A percentile compares a stretch with the other conserved stretches of the same genome.
Evolutionary conservation across 2,113 vertebrate genomes (phyloP).

Genomic region (Amblyopsis rosae): DNA sequence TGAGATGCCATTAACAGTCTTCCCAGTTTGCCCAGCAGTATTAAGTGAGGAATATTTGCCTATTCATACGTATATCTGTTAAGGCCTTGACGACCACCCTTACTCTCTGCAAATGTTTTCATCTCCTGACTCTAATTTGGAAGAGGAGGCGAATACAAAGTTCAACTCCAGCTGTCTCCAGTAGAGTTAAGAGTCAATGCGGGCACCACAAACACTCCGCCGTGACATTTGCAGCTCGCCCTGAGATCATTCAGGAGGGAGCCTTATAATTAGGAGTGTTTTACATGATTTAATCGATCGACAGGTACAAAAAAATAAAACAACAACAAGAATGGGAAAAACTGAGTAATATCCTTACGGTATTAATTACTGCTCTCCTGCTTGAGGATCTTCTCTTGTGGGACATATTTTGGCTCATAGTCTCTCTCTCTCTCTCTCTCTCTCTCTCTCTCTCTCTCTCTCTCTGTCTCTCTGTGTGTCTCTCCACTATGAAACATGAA

Average conservation of each 20-base stretch:
- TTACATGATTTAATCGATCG: conserved; percentile 77
- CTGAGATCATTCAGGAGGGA: conserved; percentile 61
- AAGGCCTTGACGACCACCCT: not conserved
- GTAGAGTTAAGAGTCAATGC: conserved; percentile 37
- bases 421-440: conserved; percentile 50
- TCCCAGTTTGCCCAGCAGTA: not conserved
- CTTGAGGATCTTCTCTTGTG: conserved; percentile 51
- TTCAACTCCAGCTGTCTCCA: conserved; percentile 52
- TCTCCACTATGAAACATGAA: conserved; percentile 71
- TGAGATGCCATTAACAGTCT: not conserved
- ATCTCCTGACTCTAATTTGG: not conserved
- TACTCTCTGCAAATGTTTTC: not conserved
- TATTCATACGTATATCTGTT: not conserved
- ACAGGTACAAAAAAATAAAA: conserved; percentile 41
- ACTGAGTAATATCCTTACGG: conserved; percentile 68
- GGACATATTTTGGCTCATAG: conserved; percentile 61
- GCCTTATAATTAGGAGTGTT: conserved; percentile 71
- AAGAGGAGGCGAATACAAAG: conserved; percentile 41
- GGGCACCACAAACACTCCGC: conserved; percentile 59
- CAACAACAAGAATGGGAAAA: conserved; percentile 2
- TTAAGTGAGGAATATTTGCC: not conserved
- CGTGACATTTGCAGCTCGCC: conserved; percentile 67
- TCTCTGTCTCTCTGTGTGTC: conserved; percentile 45
- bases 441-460: conserved; percentile 46
- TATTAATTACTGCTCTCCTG: conserved; percentile 71